Conservation (phyloP, 2,113 vertebrate genomes). For the Alosa alosa region DNA sequence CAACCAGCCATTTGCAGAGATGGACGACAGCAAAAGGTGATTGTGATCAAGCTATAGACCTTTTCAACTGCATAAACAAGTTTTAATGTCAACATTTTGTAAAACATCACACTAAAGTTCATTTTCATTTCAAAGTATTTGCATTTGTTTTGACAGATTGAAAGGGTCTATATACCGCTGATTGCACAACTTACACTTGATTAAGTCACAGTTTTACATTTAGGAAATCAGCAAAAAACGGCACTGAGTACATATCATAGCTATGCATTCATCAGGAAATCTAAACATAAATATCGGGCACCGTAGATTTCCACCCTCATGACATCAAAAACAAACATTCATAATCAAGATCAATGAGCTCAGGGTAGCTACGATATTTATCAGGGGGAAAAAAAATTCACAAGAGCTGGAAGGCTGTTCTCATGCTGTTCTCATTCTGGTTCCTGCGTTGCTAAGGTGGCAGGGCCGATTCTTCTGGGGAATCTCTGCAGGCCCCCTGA, state of each 20-base stretch:
- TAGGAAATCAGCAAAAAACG: not conserved
- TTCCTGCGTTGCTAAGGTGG: constrained; percentile 38
- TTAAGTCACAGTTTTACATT: not conserved
- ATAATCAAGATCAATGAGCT: not conserved
- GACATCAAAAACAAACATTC: not conserved
- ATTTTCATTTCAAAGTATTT: too few relatives aligned
- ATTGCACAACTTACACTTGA: not conserved
- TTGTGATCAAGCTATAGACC: not conserved
- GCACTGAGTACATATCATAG: not conserved
- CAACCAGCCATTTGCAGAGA: constrained; percentile 49
- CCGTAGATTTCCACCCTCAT: not conserved
- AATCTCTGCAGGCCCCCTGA: constrained; percentile 30
- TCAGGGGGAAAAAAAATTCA: too few relatives aligned
- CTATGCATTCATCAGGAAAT: not conserved
- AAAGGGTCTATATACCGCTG: not conserved
- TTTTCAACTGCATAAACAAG: not conserved
- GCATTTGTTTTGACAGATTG: too few relatives aligned
- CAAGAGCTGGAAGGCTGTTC: not conserved
- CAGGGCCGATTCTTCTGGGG: constrained; percentile 48
- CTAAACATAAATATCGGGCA: not conserved
- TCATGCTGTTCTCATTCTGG: not conserved
- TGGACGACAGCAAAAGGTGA: constrained; percentile 44
- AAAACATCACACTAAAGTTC: too few relatives aligned
- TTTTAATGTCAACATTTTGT: too few relatives aligned
- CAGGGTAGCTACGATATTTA: not conserved